Percentiles rank a stretch among this genome's conserved stretches.
Evolutionary conservation across 2,888 invertebrate genomes (phyloP).

Genomic region (Philaethria dido): DNA sequence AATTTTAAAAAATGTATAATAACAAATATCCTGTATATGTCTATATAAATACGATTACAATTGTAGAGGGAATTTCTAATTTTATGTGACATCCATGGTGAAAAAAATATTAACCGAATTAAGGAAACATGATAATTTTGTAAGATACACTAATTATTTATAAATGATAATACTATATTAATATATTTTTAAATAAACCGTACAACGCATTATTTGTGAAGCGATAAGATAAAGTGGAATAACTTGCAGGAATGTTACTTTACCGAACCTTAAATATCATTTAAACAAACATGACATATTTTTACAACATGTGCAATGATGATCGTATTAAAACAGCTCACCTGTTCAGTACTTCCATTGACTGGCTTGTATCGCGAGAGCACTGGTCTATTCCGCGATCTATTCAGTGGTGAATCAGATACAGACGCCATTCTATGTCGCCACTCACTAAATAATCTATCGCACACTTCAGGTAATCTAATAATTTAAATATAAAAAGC

Average conservation of each 20-base stretch:
- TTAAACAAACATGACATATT: slow-evolving; percentile 10
- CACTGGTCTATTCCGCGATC: slow-evolving; percentile 73
- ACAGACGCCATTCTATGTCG: slow-evolving; percentile 64
- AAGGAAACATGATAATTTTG: neutral
- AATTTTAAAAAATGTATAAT: no score
- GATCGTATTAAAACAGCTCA: slow-evolving; percentile 49
- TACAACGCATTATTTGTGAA: slow-evolving; percentile 57
- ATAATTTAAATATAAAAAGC: slow-evolving; percentile 41
- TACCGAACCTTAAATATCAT: slow-evolving; percentile 10
- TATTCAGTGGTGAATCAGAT: slow-evolving; percentile 70
- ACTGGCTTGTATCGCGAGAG: slow-evolving; percentile 72
- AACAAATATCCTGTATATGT: no score
- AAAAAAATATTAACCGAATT: neutral
- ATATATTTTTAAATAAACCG: slow-evolving; percentile 33
- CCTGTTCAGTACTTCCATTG: slow-evolving; percentile 63
- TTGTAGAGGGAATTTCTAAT: no score
- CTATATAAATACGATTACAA: no score
- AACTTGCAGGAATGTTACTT: slow-evolving; percentile 23
- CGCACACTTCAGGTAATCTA: slow-evolving; percentile 33
- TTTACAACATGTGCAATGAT: neutral
- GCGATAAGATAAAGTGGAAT: slow-evolving; percentile 43
- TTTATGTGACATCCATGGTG: no score
- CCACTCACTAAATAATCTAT: slow-evolving; percentile 38
- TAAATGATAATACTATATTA: slow-evolving; percentile 29
- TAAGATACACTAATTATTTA: slow-evolving; percentile 41